Evolutionary conservation across 2,113 vertebrate species (phyloP), one percentile per base, ranked within the genome.

Genomic region (Condylura cristata): DNA sequence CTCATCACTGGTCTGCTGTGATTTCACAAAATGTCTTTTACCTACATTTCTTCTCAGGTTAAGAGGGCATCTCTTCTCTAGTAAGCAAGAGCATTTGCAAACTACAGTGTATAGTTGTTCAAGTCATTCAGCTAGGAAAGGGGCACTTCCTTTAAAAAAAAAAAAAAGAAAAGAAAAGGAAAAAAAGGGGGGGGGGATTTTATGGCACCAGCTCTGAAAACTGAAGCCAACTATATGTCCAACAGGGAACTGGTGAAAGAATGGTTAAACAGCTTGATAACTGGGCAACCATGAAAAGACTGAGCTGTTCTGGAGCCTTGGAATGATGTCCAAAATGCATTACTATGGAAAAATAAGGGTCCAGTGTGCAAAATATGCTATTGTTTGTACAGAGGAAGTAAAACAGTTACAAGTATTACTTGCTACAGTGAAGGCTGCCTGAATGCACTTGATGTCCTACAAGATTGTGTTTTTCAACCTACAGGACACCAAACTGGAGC

Each of bases 11-110:
- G 37, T 22, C n/a, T 22, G 53, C 26, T 20, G 32, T 13, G 11
- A 34, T 53, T 13, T 61, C 74, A 78, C 34, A 37, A 79, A 61
- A 68, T 84, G 39, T 18, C 63, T 51, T 61, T 66, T 39, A 51
- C 68, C 22, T 81, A 44, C 8, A 32, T 39, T 60, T 90, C 53
- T 81, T 41, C 48, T 51, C 61, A 66, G 58, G 78, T 63, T 63
- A 60, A 41, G 32, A 61, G 8, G 39, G 56, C 6, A 8, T 32
- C 46, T 7, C 37, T 78, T 92, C 80, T 71, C 41, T 18, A 32
- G 48, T 68, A 90, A 92, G 78, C 61, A 83, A 72, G 39, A 80
- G 41, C 41, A 12, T 78, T 93, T n/a, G 20, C 58, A 66, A 90
- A 32, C 4, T 51, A 16, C n/a, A 39, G 83, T 48, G 56, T 20